phyloP scores from a whole-genome alignment of 2,888 invertebrate species.

The Beris morrisii region DNA sequence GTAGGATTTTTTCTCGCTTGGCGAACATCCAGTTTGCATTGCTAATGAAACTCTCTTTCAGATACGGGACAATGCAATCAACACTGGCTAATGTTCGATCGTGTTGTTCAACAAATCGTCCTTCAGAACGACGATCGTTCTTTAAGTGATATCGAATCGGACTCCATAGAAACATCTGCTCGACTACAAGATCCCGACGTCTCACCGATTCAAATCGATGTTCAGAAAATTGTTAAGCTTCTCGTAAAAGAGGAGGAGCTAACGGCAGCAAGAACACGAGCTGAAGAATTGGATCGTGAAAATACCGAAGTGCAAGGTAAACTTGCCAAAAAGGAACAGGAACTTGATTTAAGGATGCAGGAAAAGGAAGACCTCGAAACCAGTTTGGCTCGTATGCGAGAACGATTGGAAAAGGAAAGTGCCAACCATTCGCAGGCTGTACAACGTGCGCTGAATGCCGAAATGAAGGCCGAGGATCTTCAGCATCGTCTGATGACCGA shows the following conservation, averaged over 20 bases:
- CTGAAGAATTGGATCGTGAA: conserved; percentile 85
- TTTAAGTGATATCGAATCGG: conserved; percentile 52
- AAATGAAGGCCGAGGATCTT: conserved; percentile 63
- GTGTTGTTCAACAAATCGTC: conserved; percentile 91
- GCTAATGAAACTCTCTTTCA: conserved; percentile 47
- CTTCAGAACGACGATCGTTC: conserved; percentile 70
- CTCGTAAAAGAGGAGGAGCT: conserved; percentile 92
- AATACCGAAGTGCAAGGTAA: conserved; percentile 85
- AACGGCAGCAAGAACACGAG: conserved; percentile 81
- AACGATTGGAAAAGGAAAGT: conserved; percentile 86
- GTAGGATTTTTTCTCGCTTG: conserved; percentile 57
- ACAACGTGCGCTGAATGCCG: conserved; percentile 66
- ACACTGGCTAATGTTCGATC: conserved; percentile 92
- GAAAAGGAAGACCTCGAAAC: conserved; percentile 92
- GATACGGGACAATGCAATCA: conserved; percentile 86
- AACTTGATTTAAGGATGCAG: conserved; percentile 83
- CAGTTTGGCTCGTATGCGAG: conserved; percentile 77
- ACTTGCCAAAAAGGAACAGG: conserved; percentile 89
- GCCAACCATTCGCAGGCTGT: conserved; percentile 84
- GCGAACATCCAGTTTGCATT: background rate
- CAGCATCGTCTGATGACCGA: conserved; percentile 73
- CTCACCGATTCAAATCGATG: conserved; percentile 84
- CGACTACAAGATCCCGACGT: conserved; percentile 76
- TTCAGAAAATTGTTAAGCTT: conserved; percentile 85
- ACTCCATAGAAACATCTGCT: conserved; percentile 48